Evolutionary conservation across 2,113 vertebrate genomes (phyloP), one percentile per base, ranked within the genome.

Genomic region (Talpa occidentalis): DNA sequence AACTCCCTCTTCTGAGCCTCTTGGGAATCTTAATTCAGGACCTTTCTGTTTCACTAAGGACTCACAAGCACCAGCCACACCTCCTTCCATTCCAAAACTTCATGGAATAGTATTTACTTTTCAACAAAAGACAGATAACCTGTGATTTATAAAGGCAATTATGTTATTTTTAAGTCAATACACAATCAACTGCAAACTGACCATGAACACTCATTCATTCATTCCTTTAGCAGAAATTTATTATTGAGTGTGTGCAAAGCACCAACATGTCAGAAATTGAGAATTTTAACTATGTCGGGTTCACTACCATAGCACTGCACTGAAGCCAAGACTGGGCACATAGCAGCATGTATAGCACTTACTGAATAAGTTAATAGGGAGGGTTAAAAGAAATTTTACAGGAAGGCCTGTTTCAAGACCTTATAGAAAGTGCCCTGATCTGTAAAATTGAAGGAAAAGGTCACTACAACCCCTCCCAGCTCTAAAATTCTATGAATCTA

Each of bases 31-130:
- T 60, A 91, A 59, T 54, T 78, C 66, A 64, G 42, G 16, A 59
- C 32, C 22, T 84, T 60, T 70, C 40, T 44, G 85, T 77, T 56
- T 81, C 30, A 69, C 16, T 78, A 84, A 35, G 8, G 35, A 37
- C 32, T 78, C 62, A 85, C 15, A 90, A 42, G 4, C 56, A 76
- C n/a, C 21, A 22, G 81, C 9, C 35, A 67, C 1, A 62, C 19
- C 11, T 76, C 49, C 26, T 16, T 32, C 28, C 11, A 35, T 12
- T 54, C 42, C 64, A 74, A 16, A 42, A 79, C 78, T 82, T 89
- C 35, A 64, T 40, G 22, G 69, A 85, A 37, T 72, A 90, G 7
- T 90, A 90, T 60, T 93, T 92, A 56, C 37, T 90, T 19, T 93
- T 87, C 12, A 56, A 22, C 21, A 62, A 94, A 88, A 78, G 35